Conservation (phyloP, 1,140 invertebrate species). For the Brachionus rotundiformis region DNA sequence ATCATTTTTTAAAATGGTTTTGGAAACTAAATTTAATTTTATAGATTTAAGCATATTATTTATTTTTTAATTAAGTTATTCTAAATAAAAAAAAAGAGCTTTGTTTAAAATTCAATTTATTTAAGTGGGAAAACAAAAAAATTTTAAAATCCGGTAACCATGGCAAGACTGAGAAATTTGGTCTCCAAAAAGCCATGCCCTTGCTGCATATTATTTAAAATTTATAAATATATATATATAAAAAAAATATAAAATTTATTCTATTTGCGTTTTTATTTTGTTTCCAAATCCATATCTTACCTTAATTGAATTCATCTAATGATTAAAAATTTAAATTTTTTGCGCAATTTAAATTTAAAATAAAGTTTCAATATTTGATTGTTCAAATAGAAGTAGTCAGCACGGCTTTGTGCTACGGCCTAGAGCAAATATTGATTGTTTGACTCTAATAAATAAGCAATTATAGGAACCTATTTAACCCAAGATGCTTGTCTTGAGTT, state of each 20-base stretch:
- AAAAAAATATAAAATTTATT: too few species aligned
- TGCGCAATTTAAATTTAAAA: constrained; percentile 1
- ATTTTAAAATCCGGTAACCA: background rate
- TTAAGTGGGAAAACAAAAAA: background rate
- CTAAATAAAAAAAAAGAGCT: too few species aligned
- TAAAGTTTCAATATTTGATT: constrained; percentile 17
- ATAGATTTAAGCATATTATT: too few species aligned
- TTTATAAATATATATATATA: too few species aligned
- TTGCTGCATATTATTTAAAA: constrained; percentile 2
- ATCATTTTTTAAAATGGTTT: too few species aligned
- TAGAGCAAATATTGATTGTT: background rate
- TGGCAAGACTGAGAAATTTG: background rate
- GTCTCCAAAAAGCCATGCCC: background rate
- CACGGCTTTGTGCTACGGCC: background rate
- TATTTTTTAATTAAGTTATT: too few species aligned
- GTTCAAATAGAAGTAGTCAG: background rate
- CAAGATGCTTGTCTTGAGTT: background rate
- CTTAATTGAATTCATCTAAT: background rate
- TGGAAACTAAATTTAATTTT: too few species aligned
- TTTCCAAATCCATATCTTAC: background rate
- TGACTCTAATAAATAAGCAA: background rate
- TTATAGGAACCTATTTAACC: background rate
- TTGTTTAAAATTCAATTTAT: background rate
- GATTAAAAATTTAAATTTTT: constrained; percentile 14
- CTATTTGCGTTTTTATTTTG: background rate